These are phyloP conservation scores for Fragum fragum DNA, from an alignment of 2,888 invertebrate genomes.

Conservation along the genomic window DNA sequence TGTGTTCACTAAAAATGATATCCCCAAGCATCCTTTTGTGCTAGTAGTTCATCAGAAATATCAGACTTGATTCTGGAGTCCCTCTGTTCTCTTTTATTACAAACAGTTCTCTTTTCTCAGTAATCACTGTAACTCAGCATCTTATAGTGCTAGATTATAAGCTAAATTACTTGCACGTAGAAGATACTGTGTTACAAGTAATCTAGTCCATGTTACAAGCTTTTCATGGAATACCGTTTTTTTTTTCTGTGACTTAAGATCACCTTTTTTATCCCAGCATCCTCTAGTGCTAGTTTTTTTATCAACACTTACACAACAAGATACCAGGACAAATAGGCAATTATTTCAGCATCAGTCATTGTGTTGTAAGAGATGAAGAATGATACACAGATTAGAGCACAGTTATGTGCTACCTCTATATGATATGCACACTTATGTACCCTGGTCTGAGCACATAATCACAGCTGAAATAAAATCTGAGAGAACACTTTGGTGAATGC, in stretches of 20 bases:
- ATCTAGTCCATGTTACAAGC: too few species aligned
- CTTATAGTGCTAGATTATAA: constrained; percentile 37
- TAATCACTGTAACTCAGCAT: constrained; percentile 24
- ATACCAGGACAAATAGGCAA: constrained; percentile 8
- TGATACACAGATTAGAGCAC: constrained; percentile 13
- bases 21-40: constrained; percentile 31
- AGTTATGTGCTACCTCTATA: neutral
- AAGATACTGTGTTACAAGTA: constrained; percentile 19
- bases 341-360: too few species aligned
- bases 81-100: too few species aligned
- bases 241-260: too few species aligned
- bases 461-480: neutral
- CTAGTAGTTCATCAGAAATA: constrained; percentile 11
- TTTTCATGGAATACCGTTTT: too few species aligned
- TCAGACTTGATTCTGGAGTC: too few species aligned
- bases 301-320: constrained; percentile 22
- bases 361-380: too few species aligned
- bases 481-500: neutral
- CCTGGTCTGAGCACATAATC: neutral
- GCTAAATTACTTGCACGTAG: constrained; percentile 23
- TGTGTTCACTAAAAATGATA: neutral
- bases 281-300: constrained; percentile 29
- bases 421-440: neutral
- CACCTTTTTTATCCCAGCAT: constrained; percentile 29
- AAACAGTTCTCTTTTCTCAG: too few species aligned